phyloP scores from a whole-genome alignment of 2,888 invertebrate genomes.

The Tinea semifulvella region DNA sequence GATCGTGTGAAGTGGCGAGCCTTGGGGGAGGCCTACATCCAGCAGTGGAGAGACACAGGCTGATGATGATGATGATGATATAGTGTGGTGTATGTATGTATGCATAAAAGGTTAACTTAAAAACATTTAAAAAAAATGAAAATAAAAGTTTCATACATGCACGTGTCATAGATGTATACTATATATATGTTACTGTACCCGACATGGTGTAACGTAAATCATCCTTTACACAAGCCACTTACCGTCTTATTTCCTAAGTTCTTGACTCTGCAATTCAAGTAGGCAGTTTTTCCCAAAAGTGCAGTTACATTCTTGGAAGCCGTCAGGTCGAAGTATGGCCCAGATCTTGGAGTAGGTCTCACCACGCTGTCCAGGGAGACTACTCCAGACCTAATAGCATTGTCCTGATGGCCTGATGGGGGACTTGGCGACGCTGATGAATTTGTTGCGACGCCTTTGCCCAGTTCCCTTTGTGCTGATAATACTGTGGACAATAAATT shows the following conservation, averaged over 20 bases:
- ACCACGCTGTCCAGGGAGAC: conserved; percentile 40
- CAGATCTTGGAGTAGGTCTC: conserved; percentile 63
- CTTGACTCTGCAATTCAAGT: conserved; percentile 88
- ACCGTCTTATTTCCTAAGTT: conserved; percentile 92
- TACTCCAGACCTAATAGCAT: conserved; percentile 43
- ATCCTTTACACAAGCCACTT: conserved; percentile 52
- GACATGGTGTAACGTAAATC: too few relatives aligned
- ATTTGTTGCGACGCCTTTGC: conserved; percentile 44
- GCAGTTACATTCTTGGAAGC: conserved; percentile 83
- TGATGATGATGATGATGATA: too few relatives aligned
- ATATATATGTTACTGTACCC: too few relatives aligned
- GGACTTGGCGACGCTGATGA: conserved; percentile 47
- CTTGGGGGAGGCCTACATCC: too few relatives aligned
- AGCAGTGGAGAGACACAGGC: too few relatives aligned
- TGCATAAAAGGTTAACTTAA: too few relatives aligned
- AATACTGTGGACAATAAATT: conserved; percentile 46
- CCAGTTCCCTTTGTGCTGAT: conserved; percentile 58
- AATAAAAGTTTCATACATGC: too few relatives aligned
- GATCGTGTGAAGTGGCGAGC: too few relatives aligned
- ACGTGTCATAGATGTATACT: too few relatives aligned
- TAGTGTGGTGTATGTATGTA: too few relatives aligned
- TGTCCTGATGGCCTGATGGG: conserved; percentile 68
- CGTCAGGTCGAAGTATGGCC: conserved; percentile 80
- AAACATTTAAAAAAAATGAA: too few relatives aligned
- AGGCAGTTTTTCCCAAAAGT: conserved; percentile 87